Base-by-base conservation (phyloP, 2,888 invertebrate species). In the Synanthedon myopaeformis region DNA sequence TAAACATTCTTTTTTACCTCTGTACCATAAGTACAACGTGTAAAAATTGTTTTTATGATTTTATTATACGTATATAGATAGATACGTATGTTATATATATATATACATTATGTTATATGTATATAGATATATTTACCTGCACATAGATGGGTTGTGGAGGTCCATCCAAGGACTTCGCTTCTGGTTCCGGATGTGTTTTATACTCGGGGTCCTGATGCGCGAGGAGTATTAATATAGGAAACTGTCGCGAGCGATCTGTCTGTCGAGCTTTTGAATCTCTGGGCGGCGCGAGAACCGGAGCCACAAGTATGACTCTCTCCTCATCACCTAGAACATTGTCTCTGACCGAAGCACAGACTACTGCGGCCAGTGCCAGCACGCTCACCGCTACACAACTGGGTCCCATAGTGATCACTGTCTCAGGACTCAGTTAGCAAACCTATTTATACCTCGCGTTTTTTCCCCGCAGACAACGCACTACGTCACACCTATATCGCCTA, bases 381-480 rank as follows among this genome's bases (percentile, higher is more conserved):
- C 70, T 67, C 63, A 77, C 74, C 63, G 72, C 74, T 56, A 76
- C 74, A 67, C 78, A 62, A 68, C 67, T 60, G 65, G 74, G 73
- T 78, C 79, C 82, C 85, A 84, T 83, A 65, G 69, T 79, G 76
- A 67, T 77, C 56, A 86, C 84, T 85, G 81, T 67, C 76, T 75
- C 73, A 74, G 81, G 80, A 78, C 65, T 60, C 68, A 66, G 64
- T 65, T 65, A 62, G 69, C 72, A 67, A 73, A 79, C 76, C 80
- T 84, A 82, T 86, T 77, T 87, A 87, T 86, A 86, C 66, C 62
- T 64, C 63, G 64, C 63, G 76, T 64, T 79, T 79, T 79, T 79
- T 51, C 41, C 72, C 70, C 72, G 72, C 67, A 66, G 67, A 64
- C 72, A 67, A 63, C 72, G 52, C 54, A 55, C 56, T 12, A 74